Conservation (phyloP, 2,113 vertebrate genomes). For the Myotis davidii region DNA sequence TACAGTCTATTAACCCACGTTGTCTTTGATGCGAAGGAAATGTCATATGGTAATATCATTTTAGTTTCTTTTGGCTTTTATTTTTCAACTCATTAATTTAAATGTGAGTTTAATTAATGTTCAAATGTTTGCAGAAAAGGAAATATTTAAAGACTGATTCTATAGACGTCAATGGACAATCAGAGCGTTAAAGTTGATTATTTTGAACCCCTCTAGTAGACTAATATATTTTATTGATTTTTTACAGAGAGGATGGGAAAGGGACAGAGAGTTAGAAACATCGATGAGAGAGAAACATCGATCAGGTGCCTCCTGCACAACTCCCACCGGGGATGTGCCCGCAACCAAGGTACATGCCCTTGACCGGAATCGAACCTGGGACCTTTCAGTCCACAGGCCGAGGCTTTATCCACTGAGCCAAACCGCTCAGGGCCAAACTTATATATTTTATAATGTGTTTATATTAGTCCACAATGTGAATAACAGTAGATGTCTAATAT, state of each 20-base stretch:
- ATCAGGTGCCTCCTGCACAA: too few relatives aligned
- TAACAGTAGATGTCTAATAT: neutral
- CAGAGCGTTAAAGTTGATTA: neutral
- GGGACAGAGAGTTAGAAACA: too few relatives aligned
- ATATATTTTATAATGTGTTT: neutral
- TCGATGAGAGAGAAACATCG: too few relatives aligned
- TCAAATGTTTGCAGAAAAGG: neutral
- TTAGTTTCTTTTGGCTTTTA: constrained; percentile 34
- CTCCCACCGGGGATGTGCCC: too few relatives aligned
- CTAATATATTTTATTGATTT: too few relatives aligned
- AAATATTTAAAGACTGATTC: neutral
- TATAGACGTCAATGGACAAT: neutral
- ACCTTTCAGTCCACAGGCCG: too few relatives aligned
- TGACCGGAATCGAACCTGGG: too few relatives aligned
- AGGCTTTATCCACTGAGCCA: too few relatives aligned
- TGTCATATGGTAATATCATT: neutral
- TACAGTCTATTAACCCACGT: neutral
- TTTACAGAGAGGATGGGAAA: too few relatives aligned
- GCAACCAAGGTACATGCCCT: too few relatives aligned
- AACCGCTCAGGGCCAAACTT: too few relatives aligned
- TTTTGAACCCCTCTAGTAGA: neutral
- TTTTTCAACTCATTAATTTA: neutral
- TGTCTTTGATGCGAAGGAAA: neutral
- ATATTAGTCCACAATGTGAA: neutral
- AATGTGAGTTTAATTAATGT: neutral